A percentile compares a stretch with the other conserved stretches of the same genome.
Conservation (phyloP, 2,888 invertebrate species). For the Limnephilus lunatus region DNA sequence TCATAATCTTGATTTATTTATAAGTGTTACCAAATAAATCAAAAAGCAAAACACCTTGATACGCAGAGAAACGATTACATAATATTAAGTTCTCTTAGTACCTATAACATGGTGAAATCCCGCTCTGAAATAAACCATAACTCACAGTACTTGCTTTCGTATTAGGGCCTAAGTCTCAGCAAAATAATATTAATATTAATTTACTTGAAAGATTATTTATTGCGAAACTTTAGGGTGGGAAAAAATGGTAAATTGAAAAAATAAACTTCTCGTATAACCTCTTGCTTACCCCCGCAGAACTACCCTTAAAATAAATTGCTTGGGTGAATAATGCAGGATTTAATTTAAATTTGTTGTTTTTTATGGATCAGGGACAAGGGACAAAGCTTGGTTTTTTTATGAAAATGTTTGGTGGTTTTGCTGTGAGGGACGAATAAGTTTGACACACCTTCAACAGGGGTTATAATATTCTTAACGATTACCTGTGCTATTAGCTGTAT, state of each 20-base stretch:
- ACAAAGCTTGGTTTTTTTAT: background rate
- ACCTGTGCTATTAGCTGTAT: no score
- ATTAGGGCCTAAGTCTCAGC: background rate
- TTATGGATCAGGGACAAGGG: background rate
- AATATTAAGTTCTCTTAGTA: no score
- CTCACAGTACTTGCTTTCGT: background rate
- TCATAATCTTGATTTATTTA: no score
- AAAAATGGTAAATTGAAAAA: slow-evolving; percentile 6
- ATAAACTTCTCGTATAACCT: background rate
- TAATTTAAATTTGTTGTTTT: background rate
- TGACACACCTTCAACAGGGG: no score
- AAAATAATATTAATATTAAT: background rate
- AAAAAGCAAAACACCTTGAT: no score
- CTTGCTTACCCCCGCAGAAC: background rate
- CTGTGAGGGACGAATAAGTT: background rate
- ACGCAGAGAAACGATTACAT: no score
- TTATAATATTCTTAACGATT: no score
- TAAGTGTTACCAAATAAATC: no score
- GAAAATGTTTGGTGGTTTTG: background rate
- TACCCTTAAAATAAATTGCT: background rate
- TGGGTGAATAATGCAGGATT: background rate
- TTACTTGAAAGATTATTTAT: slow-evolving; percentile 1
- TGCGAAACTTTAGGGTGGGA: slow-evolving; percentile 3
- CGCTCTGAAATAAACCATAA: background rate
- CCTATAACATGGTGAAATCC: background rate